Percentiles rank a stretch among this genome's conserved stretches.
Conservation (phyloP, 2,888 invertebrate species). For the Punctoribates punctum region DNA sequence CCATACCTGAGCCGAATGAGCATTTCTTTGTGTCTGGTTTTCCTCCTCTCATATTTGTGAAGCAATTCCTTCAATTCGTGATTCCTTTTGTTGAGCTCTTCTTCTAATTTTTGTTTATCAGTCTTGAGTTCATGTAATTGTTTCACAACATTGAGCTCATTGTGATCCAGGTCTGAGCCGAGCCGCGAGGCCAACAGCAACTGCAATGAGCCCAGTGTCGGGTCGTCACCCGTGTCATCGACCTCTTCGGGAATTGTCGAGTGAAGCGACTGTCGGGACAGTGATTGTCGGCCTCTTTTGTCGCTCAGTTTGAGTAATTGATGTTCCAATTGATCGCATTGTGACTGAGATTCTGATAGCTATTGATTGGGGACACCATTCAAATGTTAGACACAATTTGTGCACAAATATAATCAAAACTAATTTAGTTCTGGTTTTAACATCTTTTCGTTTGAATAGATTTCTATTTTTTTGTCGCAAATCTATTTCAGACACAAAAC, state of each 20-base stretch:
- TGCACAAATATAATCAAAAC: not conserved
- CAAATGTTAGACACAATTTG: not conserved
- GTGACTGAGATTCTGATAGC: constrained; percentile 48
- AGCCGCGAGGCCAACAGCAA: constrained; percentile 12
- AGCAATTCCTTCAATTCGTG: constrained; percentile 45
- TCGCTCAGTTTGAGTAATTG: constrained; percentile 44
- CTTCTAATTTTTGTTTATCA: constrained; percentile 45
- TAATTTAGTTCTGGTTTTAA: not conserved
- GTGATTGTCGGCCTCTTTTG: constrained; percentile 24
- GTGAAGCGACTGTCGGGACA: not conserved
- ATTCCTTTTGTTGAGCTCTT: constrained; percentile 45
- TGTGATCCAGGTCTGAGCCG: not conserved
- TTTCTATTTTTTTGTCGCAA: not conserved
- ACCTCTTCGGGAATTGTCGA: not conserved
- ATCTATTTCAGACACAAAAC: too few species aligned
- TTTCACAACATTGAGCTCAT: constrained; percentile 46
- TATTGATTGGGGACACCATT: constrained; percentile 1
- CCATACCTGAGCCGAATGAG: constrained; percentile 46
- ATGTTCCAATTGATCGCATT: constrained; percentile 48
- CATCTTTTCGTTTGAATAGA: not conserved
- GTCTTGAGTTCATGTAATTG: constrained; percentile 46
- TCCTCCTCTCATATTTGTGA: constrained; percentile 46
- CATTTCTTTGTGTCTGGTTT: constrained; percentile 46
- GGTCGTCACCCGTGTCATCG: not conserved
- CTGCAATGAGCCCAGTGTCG: not conserved